Conservation (phyloP, 2,113 vertebrate genomes). For the Connochaetes taurinus region DNA sequence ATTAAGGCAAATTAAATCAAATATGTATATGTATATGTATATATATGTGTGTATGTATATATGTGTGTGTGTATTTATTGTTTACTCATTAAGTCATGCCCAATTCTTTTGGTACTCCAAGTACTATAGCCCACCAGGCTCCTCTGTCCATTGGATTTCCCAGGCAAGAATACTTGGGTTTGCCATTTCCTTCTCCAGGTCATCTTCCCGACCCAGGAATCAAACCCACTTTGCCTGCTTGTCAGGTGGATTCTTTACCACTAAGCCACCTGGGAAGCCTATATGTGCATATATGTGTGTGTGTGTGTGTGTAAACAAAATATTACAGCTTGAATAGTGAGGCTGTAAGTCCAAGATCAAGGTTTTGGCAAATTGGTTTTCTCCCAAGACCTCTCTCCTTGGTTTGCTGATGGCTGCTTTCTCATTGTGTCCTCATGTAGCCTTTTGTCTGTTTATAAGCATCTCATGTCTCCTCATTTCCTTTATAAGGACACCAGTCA, state of each 20-base stretch:
- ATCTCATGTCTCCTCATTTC: not conserved
- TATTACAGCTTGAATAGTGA: not conserved
- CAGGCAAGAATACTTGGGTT: not conserved
- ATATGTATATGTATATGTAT: not conserved
- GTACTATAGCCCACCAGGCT: not conserved
- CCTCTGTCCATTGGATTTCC: not conserved
- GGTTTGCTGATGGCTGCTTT: not conserved
- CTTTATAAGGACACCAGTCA: not conserved
- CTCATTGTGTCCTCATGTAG: not conserved
- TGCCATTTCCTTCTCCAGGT: not conserved
- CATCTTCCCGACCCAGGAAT: not conserved
- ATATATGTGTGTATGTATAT: rapidly evolving
- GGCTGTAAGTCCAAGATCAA: not conserved
- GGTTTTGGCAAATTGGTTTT: not conserved
- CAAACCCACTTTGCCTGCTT: not conserved
- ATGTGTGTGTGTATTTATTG: not conserved
- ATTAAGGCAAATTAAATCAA: not conserved
- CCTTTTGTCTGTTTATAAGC: not conserved
- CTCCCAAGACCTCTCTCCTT: not conserved
- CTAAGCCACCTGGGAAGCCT: not conserved
- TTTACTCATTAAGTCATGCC: not conserved
- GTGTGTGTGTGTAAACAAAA: not conserved
- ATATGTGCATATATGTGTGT: not conserved
- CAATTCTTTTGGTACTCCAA: not conserved
- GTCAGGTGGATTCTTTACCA: not conserved